Base-by-base conservation (phyloP, 2,888 invertebrate species). In the Agrotis exclamationis region DNA sequence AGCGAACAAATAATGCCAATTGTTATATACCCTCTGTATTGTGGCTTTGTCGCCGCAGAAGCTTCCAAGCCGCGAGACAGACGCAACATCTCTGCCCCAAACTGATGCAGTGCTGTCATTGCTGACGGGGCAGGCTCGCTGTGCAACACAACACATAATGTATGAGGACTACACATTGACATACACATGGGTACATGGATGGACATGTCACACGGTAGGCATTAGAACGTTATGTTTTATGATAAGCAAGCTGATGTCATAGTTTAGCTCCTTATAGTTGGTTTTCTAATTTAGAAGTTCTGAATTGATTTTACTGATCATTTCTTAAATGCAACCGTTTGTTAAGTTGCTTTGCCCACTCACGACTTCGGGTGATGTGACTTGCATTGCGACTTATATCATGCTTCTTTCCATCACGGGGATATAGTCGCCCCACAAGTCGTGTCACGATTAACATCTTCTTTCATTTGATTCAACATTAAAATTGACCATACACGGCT, bases 51-150 rank as follows among this genome's bases (percentile, higher is more conserved):
- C 80, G 93, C 95, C 85, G 96, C 95, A 73, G 98, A 98, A 79
- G 98, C 98, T 94, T 98, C 98, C 86, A 98, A 95, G 77, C 98
- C 98, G 79, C 98, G 96, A 39, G 98, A 98, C 45, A 98, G 96
- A 89, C 98, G 98, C 87, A 98, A 96, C 98, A 98, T 98, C 96
- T 98, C 98, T 50, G 98, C 98, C 67, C 98, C 98, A 91, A 98
- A 98, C 90, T 98, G 98, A 92, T 98, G 98, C 88, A 98, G 96
- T 71, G 98, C 98, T 45, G 98, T 97, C 97, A 98, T 98, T 80
- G 98, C 98, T 85, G 98, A 98, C 44, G 98, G 98, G 76, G 98
- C 97, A 51, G 98, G 98, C 89, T 98, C 98, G 92, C 96, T 94
- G 97, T 97, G 93, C 95, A 95, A 95, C 90, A 95, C 93, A 93